Evolutionary conservation across 2,797 vertebrate genomes (phyloP).

Genomic region (Pseudomugil gertrudae): DNA sequence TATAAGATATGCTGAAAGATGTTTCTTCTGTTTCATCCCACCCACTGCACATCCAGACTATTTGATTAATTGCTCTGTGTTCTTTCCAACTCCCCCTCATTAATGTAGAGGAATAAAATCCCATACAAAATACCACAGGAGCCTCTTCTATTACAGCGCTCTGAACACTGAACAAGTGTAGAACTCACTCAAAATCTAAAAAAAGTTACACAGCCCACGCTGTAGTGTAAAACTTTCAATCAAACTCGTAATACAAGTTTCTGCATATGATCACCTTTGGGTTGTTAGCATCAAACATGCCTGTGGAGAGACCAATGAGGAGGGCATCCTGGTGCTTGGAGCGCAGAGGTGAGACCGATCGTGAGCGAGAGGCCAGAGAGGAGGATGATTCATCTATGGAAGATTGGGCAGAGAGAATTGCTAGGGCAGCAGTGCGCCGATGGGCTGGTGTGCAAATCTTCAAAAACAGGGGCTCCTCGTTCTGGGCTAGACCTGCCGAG

Average conservation of each 20-base stretch:
- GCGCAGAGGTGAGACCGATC: constrained; percentile 89
- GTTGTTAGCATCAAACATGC: constrained; percentile 95
- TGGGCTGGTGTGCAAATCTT: constrained; percentile 83
- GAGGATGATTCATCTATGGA: constrained; percentile 88
- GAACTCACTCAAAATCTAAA: constrained; percentile 17
- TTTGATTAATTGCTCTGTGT: constrained; percentile 61
- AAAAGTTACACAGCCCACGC: background rate
- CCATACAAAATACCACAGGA: constrained; percentile 54
- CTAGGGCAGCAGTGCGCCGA: constrained; percentile 78
- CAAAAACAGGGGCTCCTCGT: constrained; percentile 85
- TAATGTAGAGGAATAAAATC: constrained; percentile 59
- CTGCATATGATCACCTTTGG: constrained; percentile 87
- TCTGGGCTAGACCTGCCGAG: constrained; percentile 40
- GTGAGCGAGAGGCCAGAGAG: constrained; percentile 85
- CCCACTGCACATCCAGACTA: constrained; percentile 41
- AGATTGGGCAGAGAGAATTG: constrained; percentile 86
- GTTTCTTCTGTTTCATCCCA: constrained; percentile 47
- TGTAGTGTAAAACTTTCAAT: background rate
- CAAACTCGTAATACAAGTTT: background rate
- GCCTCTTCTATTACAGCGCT: constrained; percentile 16
- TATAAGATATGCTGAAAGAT: constrained; percentile 66
- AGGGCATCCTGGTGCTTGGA: constrained; percentile 86
- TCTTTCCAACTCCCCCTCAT: constrained; percentile 49
- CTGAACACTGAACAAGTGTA: constrained; percentile 14
- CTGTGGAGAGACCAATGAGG: constrained; percentile 93